These are phyloP conservation scores for Semibalanus balanoides DNA, from an alignment of 1,140 invertebrate genomes.

Conservation along the genomic window DNA sequence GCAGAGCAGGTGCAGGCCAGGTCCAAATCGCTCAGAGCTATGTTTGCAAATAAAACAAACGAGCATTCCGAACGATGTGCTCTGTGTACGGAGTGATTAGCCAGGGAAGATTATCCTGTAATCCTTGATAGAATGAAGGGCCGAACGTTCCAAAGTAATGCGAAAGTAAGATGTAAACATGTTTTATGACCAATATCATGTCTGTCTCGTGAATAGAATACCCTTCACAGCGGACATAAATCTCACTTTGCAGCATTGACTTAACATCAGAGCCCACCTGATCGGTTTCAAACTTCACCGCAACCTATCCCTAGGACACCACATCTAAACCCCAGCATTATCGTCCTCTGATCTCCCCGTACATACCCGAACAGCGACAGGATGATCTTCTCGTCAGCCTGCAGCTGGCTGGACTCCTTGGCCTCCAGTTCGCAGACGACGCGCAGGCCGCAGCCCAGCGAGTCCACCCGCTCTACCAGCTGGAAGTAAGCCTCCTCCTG, in stretches of 20 bases:
- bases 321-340: too few species aligned
- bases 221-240: neutral
- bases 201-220: too few species aligned
- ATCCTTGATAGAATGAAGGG: too few species aligned
- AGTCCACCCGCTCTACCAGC: conserved; percentile 19
- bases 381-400: conserved; percentile 24
- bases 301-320: neutral
- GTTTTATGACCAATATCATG: too few species aligned
- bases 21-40: too few species aligned
- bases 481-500: conserved; percentile 16
- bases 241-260: neutral
- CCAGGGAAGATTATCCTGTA: too few species aligned
- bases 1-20: too few species aligned
- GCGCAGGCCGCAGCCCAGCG: conserved; percentile 23
- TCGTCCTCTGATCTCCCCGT: neutral
- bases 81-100: too few species aligned
- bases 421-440: conserved; percentile 26
- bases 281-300: neutral
- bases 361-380: conserved; percentile 24
- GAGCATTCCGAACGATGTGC: too few species aligned
- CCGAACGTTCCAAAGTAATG: too few species aligned
- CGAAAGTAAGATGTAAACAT: too few species aligned
- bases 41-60: too few species aligned
- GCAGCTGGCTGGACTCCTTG: conserved; percentile 15
- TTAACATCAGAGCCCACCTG: neutral